Evolutionary conservation across 2,888 invertebrate species (phyloP).

Genomic region (Camponotus fellah): DNA sequence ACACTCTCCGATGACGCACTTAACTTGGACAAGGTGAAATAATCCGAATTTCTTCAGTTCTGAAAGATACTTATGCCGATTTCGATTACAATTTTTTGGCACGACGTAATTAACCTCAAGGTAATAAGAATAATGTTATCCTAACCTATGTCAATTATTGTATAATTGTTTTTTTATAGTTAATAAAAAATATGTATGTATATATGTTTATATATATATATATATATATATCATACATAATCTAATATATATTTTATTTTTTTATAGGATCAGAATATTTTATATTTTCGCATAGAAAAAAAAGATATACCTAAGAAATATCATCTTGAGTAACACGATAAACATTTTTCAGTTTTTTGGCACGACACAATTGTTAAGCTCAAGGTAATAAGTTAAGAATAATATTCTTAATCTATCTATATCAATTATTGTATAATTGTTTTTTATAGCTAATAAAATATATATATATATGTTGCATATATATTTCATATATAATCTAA

Average conservation of each 20-base stretch:
- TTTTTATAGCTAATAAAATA: no score
- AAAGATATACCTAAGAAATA: background rate
- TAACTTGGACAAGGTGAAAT: background rate
- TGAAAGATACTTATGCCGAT: background rate
- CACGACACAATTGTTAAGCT: no score
- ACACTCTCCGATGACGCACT: background rate
- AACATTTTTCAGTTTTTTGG: background rate
- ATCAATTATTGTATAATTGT: no score
- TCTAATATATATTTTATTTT: background rate
- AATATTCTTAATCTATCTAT: no score
- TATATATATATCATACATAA: no score
- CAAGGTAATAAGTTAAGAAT: no score
- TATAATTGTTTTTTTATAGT: background rate
- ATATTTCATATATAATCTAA: background rate
- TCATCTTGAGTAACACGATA: background rate
- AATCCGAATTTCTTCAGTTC: slow-evolving; percentile 6
- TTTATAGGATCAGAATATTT: background rate
- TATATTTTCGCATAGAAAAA: background rate
- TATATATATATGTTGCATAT: no score
- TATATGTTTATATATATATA: background rate
- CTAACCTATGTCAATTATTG: background rate
- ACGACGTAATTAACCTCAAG: background rate
- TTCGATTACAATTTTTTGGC: background rate
- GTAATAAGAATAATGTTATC: background rate
- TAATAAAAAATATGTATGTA: background rate